Evolutionary conservation across 2,113 vertebrate genomes (phyloP).

Genomic region (Gymnarchus niloticus): DNA sequence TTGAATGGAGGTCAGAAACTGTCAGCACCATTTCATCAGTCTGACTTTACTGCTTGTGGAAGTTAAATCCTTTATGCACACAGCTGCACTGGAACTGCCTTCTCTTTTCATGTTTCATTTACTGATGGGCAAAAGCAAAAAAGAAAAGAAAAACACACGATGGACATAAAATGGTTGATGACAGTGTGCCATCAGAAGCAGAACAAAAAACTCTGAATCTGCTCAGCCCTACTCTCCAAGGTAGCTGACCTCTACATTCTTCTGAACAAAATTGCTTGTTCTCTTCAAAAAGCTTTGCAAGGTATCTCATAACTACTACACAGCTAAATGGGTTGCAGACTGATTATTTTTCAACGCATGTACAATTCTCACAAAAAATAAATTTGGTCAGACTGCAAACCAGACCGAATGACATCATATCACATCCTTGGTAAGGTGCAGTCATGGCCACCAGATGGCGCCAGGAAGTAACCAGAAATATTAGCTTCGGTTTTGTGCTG

Average conservation of each 20-base stretch:
- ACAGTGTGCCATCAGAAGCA: background rate
- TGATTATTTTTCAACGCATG: background rate
- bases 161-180: background rate
- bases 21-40: slow-evolving; percentile 62
- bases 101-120: slow-evolving; percentile 30
- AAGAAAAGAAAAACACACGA: background rate
- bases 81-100: slow-evolving; percentile 43
- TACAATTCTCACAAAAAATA: background rate
- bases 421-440: background rate
- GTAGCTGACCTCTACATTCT: background rate
- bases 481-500: too few relatives aligned
- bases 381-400: background rate
- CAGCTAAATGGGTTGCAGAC: background rate
- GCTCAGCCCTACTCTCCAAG: background rate
- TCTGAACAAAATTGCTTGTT: background rate
- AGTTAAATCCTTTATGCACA: slow-evolving; percentile 55
- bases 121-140: background rate
- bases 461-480: background rate
- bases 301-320: background rate
- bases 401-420: background rate
- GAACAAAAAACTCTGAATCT: background rate
- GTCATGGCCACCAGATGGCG: background rate
- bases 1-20: slow-evolving; percentile 47
- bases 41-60: slow-evolving; percentile 62
- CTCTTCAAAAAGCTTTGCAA: background rate